Evolutionary conservation across 2,797 vertebrate species (phyloP).

Genomic region (Dendrocincla tyrannina): DNA sequence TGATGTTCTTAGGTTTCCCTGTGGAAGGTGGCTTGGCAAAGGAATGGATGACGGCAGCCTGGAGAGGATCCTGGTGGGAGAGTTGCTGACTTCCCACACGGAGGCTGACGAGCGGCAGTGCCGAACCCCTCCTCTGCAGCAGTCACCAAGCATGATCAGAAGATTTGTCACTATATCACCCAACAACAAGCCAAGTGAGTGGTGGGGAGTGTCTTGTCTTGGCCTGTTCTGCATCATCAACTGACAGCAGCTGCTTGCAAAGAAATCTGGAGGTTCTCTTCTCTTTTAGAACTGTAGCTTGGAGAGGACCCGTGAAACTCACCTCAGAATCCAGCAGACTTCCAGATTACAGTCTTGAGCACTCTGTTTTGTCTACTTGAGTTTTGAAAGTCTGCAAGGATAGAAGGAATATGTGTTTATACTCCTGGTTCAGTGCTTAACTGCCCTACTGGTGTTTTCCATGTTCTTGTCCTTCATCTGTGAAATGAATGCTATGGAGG

Average conservation of each 20-base stretch:
- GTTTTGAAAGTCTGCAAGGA: not conserved
- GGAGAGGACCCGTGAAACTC: not conserved
- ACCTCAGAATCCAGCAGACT: not conserved
- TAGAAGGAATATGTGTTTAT: not conserved
- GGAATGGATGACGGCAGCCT: conserved; percentile 97
- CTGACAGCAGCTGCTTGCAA: not conserved
- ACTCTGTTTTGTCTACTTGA: not conserved
- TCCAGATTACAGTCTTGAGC: not conserved
- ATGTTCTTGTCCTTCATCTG: not conserved
- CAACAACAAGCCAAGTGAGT: conserved; percentile 96
- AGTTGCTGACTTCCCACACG: conserved; percentile 86
- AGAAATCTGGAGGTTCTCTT: not conserved
- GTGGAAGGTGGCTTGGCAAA: conserved; percentile 96
- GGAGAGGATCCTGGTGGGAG: conserved; percentile 95
- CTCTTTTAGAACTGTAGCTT: not conserved
- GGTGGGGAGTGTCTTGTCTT: not conserved
- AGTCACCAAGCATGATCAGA: conserved; percentile 97
- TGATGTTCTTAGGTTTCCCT: conserved; percentile 87
- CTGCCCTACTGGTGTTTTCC: not conserved
- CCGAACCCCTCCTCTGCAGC: conserved; percentile 94
- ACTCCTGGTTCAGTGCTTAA: not conserved
- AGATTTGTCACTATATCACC: conserved; percentile 97
- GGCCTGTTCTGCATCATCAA: not conserved
- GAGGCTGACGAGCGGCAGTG: conserved; percentile 93
- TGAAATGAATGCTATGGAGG: not conserved